Base-by-base conservation (phyloP, 2,797 vertebrate genomes). In the Selene dorsalis region DNA sequence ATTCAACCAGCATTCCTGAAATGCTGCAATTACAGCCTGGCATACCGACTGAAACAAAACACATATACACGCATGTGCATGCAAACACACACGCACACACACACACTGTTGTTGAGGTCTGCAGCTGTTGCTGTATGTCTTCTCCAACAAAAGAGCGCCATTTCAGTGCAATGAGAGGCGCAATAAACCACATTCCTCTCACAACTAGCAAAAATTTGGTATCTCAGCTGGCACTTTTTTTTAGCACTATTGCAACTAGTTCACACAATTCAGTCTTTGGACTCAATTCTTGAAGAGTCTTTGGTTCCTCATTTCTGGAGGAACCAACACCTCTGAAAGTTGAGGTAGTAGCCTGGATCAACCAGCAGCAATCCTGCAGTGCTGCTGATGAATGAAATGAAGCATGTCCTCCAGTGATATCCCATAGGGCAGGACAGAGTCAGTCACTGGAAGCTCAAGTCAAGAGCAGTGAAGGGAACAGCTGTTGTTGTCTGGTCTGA, bases 111-210 rank as follows among this genome's bases (percentile, higher is more conserved):
- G 66, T 48, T 75, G 81, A 77, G 71, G 72, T 39, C 67, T 62
- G 90, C 94, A 94, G 93, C 94, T 95, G 94, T 92, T 91, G 88
- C 89, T 84, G 84, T 88, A 90, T 73, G 86, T 93, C 75, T 63
- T 76, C 79, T 75, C 75, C 26, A 77, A 91, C 90, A 88, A 91
- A 93, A 92, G 86, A 67, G 86, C 76, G 69, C 83, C 82, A 86
- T 91, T 92, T 89, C 89, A 87, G 83, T 56, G 47, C 79, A 85
- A 18, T 22, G 43, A 73, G 47, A 84, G 75, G 57, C 48, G 62
- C 62, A 58, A 70, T 86, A 73, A 69, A 73, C 48, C 84, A 70
- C 79, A 88, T 87, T 87, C 74, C 77, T 77, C 48, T 67, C 32
- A 56, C 41, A 35, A 58, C 18, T 35, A 26, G 11, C 35, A 53